Percentiles rank a stretch among this genome's conserved stretches.
Conservation (phyloP, 2,797 vertebrate genomes). For the Halcyon smyrnensis region DNA sequence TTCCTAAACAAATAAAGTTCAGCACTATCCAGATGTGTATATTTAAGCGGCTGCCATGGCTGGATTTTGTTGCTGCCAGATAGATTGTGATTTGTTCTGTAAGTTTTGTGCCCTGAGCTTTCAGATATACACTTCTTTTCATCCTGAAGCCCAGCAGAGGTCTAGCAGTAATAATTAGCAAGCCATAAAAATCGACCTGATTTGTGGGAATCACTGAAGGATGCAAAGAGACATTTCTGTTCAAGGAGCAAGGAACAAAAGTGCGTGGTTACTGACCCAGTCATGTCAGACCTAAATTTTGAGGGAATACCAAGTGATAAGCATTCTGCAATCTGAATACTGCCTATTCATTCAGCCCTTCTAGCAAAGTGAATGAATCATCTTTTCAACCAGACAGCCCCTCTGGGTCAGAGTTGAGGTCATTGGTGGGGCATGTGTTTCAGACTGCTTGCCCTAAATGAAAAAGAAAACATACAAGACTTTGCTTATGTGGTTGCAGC, state of each 20-base stretch:
- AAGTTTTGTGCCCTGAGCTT: conserved; percentile 54
- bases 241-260: conserved; percentile 56
- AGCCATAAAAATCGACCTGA: conserved; percentile 69
- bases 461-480: conserved; percentile 19
- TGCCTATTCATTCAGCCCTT: conserved; percentile 64
- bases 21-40: neutral
- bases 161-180: conserved; percentile 66
- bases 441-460: conserved; percentile 31
- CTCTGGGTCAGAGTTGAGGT: conserved; percentile 54
- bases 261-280: conserved; percentile 57
- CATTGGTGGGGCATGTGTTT: conserved; percentile 22
- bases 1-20: conserved; percentile 14
- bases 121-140: conserved; percentile 26
- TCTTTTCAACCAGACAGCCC: conserved; percentile 57
- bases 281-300: conserved; percentile 66
- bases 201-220: conserved; percentile 63
- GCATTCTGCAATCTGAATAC: conserved; percentile 34
- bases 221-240: conserved; percentile 55
- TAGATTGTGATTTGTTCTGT: conserved; percentile 50
- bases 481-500: neutral
- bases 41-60: conserved; percentile 1
- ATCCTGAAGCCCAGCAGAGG: conserved; percentile 41
- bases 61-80: conserved; percentile 30
- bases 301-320: conserved; percentile 71
- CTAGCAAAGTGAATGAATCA: conserved; percentile 56